Evolutionary conservation across 23 tunicate species (phyloP).

Genomic region (Botrylloides violaceus): DNA sequence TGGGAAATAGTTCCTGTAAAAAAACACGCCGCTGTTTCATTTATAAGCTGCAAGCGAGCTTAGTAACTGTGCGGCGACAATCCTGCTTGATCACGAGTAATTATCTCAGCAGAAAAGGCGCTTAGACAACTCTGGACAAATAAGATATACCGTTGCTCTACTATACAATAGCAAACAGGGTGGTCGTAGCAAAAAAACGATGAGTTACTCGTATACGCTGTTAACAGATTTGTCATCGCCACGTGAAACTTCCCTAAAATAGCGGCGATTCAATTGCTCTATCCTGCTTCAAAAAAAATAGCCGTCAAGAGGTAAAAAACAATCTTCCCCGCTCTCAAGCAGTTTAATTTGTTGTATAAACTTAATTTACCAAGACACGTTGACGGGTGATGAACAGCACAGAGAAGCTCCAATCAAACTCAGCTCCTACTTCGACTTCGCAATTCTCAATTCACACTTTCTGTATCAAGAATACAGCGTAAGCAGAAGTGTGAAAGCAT

Average conservation of each 20-base stretch:
- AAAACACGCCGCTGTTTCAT: no score
- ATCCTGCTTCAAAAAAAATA: slow-evolving; percentile 18
- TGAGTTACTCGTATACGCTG: neutral
- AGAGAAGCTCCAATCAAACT: no score
- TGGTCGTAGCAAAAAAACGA: neutral
- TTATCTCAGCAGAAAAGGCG: neutral
- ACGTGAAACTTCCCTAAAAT: slow-evolving; percentile 19
- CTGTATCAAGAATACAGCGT: no score
- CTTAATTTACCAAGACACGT: neutral
- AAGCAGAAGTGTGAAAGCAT: no score
- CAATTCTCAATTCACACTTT: no score
- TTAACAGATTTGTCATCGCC: slow-evolving; percentile 14
- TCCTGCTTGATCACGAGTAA: neutral
- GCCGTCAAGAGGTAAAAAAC: slow-evolving; percentile 6
- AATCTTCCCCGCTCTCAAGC: slow-evolving; percentile 6
- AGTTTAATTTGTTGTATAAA: slow-evolving; percentile 20
- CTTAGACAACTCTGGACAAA: slow-evolving; percentile 1
- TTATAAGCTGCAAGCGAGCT: no score
- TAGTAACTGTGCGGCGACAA: no score
- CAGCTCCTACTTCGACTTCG: no score
- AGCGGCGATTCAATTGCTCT: neutral
- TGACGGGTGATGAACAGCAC: neutral
- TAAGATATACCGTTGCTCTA: neutral
- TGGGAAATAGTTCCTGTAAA: no score
- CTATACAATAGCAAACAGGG: slow-evolving; percentile 1